phyloP scores from a whole-genome alignment of 2,797 vertebrate species.

The Galaxias olidus region DNA sequence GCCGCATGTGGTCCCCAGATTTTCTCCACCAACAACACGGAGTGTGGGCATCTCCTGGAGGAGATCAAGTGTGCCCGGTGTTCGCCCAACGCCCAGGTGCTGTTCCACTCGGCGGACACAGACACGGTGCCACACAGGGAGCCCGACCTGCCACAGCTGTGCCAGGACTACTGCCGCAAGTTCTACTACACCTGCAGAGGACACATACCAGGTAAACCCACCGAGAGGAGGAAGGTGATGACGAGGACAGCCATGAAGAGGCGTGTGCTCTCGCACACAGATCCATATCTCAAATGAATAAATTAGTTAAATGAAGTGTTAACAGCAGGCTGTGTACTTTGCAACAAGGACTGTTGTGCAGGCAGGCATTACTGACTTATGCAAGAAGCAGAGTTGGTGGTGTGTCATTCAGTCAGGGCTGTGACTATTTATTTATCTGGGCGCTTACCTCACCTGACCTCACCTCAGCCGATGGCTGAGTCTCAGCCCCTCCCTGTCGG shows the following conservation, averaged over 20 bases:
- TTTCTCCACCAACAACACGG: conserved; percentile 97
- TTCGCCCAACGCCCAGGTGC: conserved; percentile 94
- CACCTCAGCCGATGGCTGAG: conserved; percentile 61
- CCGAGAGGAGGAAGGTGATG: background rate
- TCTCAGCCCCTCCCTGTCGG: conserved; percentile 1
- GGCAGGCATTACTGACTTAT: conserved; percentile 52
- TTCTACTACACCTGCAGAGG: conserved; percentile 98
- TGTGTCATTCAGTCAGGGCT: conserved; percentile 55
- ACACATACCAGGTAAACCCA: conserved; percentile 93
- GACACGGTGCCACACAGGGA: conserved; percentile 85
- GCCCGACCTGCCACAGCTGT: conserved; percentile 88
- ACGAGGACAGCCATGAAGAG: too few relatives aligned
- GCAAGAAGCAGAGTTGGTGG: conserved; percentile 55
- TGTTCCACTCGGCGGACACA: conserved; percentile 88
- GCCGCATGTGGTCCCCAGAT: conserved; percentile 78
- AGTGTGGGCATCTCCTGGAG: conserved; percentile 94
- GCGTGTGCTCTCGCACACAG: background rate
- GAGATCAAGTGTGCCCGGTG: conserved; percentile 97
- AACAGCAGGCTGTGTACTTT: conserved; percentile 29
- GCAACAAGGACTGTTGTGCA: conserved; percentile 43
- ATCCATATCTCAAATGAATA: conserved; percentile 16
- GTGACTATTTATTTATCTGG: conserved; percentile 66
- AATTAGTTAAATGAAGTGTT: conserved; percentile 43
- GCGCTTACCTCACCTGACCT: conserved; percentile 69
- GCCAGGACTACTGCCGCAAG: conserved; percentile 96